phyloP scores from a whole-genome alignment of 2,888 invertebrate genomes.

The Mongoloraphidia duomilia region DNA sequence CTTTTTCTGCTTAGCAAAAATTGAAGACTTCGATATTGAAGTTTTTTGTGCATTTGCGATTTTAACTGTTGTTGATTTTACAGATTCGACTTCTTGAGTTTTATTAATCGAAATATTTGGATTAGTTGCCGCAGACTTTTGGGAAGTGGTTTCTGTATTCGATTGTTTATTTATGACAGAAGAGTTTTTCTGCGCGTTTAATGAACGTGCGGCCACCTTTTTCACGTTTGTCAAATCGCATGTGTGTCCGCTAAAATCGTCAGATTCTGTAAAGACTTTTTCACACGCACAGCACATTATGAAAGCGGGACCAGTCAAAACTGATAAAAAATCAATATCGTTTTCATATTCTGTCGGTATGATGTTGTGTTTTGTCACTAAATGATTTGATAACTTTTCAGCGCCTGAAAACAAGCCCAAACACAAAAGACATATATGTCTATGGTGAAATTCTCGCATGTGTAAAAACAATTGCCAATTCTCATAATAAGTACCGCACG shows the following conservation, averaged over 20 bases:
- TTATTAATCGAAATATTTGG: no score
- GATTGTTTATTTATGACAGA: conserved; percentile 6
- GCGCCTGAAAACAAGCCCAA: conserved; percentile 69
- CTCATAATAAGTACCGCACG: conserved; percentile 72
- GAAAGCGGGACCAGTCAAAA: conserved; percentile 53
- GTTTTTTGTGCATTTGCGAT: no score
- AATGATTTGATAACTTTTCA: conserved; percentile 63
- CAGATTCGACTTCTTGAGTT: no score
- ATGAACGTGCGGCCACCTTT: no score
- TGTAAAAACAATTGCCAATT: conserved; percentile 77
- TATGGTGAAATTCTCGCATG: conserved; percentile 67
- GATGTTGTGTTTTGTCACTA: conserved; percentile 63
- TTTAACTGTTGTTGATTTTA: no score
- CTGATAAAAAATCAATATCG: conserved; percentile 50
- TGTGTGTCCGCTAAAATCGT: conserved; percentile 61
- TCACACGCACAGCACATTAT: conserved; percentile 72
- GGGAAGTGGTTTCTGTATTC: conserved; percentile 7
- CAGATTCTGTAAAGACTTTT: conserved; percentile 59
- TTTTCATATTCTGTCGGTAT: conserved; percentile 52
- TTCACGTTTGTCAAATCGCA: conserved; percentile 28
- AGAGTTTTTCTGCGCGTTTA: no score
- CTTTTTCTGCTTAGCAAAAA: no score
- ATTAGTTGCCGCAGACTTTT: background rate
- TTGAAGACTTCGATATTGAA: no score
- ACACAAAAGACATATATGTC: conserved; percentile 72